Evolutionary conservation across 2,888 invertebrate species (phyloP).

Genomic region (Athalia circularis): DNA sequence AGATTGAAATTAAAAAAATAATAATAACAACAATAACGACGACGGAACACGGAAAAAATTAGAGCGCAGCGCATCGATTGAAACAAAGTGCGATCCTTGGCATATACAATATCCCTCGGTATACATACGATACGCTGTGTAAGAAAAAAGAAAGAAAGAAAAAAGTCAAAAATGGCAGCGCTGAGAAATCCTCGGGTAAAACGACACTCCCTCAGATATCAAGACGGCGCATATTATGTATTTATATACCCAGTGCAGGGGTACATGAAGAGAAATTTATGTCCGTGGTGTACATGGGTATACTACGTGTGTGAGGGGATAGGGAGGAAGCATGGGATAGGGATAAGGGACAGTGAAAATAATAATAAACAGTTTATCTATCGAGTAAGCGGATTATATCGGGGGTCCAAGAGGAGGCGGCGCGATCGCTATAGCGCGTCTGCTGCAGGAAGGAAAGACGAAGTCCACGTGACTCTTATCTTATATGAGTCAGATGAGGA

Average conservation of each 20-base stretch:
- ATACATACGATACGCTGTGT: neutral
- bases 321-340: constrained; percentile 22
- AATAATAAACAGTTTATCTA: constrained; percentile 70
- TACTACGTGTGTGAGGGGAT: neutral
- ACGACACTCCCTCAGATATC: constrained; percentile 34
- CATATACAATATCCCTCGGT: constrained; percentile 4
- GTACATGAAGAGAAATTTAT: constrained; percentile 38
- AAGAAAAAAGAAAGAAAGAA: neutral
- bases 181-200: constrained; percentile 34
- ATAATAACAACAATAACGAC: neutral
- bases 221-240: neutral
- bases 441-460: constrained; percentile 41
- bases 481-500: constrained; percentile 34
- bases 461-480: constrained; percentile 34
- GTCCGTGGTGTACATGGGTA: neutral
- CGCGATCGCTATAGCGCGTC: constrained; percentile 15
- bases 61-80: constrained; percentile 14
- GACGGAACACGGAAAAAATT: no score
- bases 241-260: neutral
- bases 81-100: constrained; percentile 5
- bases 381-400: constrained; percentile 63
- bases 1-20: constrained; percentile 10
- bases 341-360: constrained; percentile 53
- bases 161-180: neutral
- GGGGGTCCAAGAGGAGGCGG: constrained; percentile 28